Percentiles rank a stretch among this genome's conserved stretches.
Evolutionary conservation across 2,797 vertebrate genomes (phyloP).

Genomic region (Pantherophis alleghaniensis): DNA sequence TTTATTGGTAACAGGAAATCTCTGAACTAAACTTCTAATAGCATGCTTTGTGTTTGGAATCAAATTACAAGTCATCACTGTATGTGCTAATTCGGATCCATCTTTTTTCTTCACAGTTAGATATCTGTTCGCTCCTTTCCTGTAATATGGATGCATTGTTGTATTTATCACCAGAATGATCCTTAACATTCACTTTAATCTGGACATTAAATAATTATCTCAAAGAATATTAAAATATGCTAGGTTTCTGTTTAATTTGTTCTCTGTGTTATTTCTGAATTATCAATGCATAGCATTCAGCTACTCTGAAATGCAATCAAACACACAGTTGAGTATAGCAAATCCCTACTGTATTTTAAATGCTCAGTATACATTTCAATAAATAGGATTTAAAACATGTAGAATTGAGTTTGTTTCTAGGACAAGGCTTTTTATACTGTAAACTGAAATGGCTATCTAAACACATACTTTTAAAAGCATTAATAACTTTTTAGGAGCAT

Average conservation of each 20-base stretch:
- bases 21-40: conserved; percentile 78
- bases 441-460: background rate
- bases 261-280: background rate
- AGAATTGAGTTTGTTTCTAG: background rate
- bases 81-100: conserved; percentile 71
- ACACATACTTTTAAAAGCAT: background rate
- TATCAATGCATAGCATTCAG: background rate
- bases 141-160: conserved; percentile 57
- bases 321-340: background rate
- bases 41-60: conserved; percentile 75
- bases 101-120: conserved; percentile 88
- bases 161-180: background rate
- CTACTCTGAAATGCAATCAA: background rate
- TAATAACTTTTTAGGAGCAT: background rate
- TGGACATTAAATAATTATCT: background rate
- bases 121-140: conserved; percentile 83
- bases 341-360: background rate
- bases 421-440: background rate
- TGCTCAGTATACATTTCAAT: background rate
- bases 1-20: conserved; percentile 86
- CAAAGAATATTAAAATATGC: background rate
- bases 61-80: conserved; percentile 79
- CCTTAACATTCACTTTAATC: background rate
- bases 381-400: background rate
- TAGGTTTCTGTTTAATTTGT: background rate